Evolutionary conservation across 2,888 invertebrate genomes (phyloP).

Genomic region (Periphyllus acericola): DNA sequence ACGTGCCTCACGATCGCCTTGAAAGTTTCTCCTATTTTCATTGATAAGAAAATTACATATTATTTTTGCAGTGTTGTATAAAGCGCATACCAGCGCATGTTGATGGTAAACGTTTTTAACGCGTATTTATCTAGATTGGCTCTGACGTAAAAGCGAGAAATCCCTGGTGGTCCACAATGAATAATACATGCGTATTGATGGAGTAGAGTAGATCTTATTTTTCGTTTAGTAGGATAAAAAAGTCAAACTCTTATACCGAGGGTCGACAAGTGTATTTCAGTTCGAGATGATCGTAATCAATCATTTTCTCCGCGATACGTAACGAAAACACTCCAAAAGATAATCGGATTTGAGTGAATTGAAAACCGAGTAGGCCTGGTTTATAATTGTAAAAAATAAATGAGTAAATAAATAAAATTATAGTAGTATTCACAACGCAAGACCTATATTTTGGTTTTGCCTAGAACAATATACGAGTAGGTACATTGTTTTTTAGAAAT

Average conservation of each 20-base stretch:
- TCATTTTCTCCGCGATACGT: neutral
- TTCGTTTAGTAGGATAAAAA: conserved; percentile 19
- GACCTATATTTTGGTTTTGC: too few relatives aligned
- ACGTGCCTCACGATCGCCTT: neutral
- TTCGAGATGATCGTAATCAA: neutral
- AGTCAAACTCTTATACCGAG: neutral
- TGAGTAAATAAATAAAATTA: neutral
- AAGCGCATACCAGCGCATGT: too few relatives aligned
- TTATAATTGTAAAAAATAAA: neutral
- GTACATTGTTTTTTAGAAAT: too few relatives aligned
- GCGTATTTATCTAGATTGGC: conserved; percentile 9
- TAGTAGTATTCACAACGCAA: too few relatives aligned
- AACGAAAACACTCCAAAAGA: neutral
- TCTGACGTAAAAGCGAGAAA: neutral
- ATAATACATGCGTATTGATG: conserved; percentile 29
- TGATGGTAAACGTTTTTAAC: neutral
- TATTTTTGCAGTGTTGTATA: neutral
- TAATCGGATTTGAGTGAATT: neutral
- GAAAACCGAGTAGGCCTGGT: neutral
- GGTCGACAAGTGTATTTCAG: neutral
- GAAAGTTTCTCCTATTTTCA: too few relatives aligned
- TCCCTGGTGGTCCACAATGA: conserved; percentile 16
- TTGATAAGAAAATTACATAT: too few relatives aligned
- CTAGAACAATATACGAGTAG: too few relatives aligned
- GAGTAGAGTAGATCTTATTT: neutral